phyloP scores from a whole-genome alignment of 2,113 vertebrate genomes.

The Eublepharis macularius region DNA sequence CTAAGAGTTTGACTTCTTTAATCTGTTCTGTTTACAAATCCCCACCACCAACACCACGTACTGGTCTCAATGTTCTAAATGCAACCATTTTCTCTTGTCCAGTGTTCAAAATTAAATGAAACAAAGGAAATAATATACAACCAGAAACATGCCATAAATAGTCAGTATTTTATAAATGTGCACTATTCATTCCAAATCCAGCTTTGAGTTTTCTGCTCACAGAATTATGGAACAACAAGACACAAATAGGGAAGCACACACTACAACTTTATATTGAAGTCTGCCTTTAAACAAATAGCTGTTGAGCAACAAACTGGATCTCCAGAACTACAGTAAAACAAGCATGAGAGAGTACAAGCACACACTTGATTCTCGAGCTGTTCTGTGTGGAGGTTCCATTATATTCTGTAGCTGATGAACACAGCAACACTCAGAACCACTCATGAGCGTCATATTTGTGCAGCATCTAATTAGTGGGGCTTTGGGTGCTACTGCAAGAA shows the following conservation, averaged over 20 bases:
- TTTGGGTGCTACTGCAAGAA: constrained; percentile 26
- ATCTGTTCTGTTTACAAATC: neutral
- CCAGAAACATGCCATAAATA: neutral
- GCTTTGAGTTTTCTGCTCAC: neutral
- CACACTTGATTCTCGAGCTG: neutral
- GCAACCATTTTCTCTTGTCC: neutral
- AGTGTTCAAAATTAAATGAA: neutral
- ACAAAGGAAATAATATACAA: neutral
- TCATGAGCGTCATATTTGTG: constrained; percentile 10
- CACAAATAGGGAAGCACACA: neutral
- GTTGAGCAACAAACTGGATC: neutral
- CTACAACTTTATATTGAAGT: neutral
- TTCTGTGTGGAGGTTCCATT: constrained; percentile 3
- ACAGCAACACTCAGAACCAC: constrained; percentile 4
- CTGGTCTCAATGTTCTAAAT: neutral
- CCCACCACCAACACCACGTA: neutral
- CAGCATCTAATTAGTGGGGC: constrained; percentile 19
- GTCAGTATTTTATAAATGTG: neutral
- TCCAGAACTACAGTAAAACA: neutral
- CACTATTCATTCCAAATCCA: neutral
- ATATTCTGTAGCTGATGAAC: constrained; percentile 2
- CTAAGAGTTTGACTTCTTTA: neutral
- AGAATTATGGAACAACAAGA: neutral
- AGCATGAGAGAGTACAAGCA: neutral
- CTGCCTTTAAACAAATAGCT: neutral